phyloP scores from a whole-genome alignment of 2,797 vertebrate species.

The Okamejei kenojei region DNA sequence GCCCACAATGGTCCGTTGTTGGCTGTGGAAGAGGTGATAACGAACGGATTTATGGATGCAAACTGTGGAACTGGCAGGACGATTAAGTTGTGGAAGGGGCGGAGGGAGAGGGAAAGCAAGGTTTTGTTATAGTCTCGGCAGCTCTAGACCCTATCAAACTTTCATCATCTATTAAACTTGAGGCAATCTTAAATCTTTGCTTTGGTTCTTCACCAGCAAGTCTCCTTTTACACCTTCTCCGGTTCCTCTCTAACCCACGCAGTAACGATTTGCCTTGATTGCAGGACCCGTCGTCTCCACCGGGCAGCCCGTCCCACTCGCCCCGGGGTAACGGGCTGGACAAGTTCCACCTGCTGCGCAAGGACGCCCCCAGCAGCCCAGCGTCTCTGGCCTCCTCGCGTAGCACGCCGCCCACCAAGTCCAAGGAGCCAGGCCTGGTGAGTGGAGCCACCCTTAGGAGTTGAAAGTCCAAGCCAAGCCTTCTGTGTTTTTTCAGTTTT shows the following conservation, averaged over 20 bases:
- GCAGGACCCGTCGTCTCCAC: conserved; percentile 75
- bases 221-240: background rate
- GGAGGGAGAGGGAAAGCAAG: no score
- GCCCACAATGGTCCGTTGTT: no score
- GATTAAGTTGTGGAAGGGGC: no score
- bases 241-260: background rate
- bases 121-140: background rate
- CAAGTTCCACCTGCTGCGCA: conserved; percentile 52
- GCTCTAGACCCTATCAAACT: no score
- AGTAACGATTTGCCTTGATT: conserved; percentile 38
- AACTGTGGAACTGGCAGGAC: no score
- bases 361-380: conserved; percentile 66
- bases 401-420: conserved; percentile 60
- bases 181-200: background rate
- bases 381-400: conserved; percentile 61
- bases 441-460: background rate
- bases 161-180: background rate
- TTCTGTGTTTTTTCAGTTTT: background rate
- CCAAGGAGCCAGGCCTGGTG: conserved; percentile 68
- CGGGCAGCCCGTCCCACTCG: conserved; percentile 56
- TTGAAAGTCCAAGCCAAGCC: background rate
- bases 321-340: conserved; percentile 65
- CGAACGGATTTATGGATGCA: no score
- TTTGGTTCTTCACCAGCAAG: background rate
- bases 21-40: no score